phyloP scores from a whole-genome alignment of 1,140 invertebrate species.

The Drosophila bocki region DNA sequence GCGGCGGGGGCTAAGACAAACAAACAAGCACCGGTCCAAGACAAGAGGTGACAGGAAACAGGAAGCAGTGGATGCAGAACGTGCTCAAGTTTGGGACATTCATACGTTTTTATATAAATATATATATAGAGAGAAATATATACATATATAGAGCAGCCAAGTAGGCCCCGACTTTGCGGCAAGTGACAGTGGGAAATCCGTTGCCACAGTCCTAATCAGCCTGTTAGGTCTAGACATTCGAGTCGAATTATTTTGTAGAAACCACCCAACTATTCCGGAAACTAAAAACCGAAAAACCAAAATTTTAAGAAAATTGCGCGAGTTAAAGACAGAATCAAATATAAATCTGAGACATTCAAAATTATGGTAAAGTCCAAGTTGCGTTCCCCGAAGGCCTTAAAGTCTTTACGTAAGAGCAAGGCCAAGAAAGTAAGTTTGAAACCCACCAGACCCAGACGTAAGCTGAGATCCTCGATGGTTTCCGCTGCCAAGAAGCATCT shows the following conservation, averaged over 20 bases:
- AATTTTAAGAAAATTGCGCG: constrained; percentile 5
- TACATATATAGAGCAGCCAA: background rate
- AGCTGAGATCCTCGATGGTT: background rate
- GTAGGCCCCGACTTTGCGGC: constrained; percentile 15
- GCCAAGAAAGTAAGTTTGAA: background rate
- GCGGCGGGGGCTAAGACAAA: constrained; percentile 28
- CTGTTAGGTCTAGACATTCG: constrained; percentile 15
- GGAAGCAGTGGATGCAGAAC: constrained; percentile 23
- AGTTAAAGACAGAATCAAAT: background rate
- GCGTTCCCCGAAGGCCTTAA: background rate
- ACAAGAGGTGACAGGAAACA: constrained; percentile 51
- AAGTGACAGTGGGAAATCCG: constrained; percentile 8
- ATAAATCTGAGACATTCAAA: background rate
- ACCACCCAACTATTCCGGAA: background rate
- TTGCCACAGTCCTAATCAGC: background rate
- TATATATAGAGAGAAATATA: too few species aligned
- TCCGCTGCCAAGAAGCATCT: background rate
- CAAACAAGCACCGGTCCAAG: constrained; percentile 37
- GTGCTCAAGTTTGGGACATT: constrained; percentile 41
- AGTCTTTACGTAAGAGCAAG: background rate
- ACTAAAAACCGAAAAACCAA: background rate
- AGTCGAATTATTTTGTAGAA: constrained; percentile 1
- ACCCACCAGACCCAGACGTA: background rate
- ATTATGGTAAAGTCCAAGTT: constrained; percentile 22
- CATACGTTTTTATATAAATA: background rate